These are phyloP conservation scores for Pipa parva DNA, from an alignment of 2,113 vertebrate genomes.

Conservation along the genomic window DNA sequence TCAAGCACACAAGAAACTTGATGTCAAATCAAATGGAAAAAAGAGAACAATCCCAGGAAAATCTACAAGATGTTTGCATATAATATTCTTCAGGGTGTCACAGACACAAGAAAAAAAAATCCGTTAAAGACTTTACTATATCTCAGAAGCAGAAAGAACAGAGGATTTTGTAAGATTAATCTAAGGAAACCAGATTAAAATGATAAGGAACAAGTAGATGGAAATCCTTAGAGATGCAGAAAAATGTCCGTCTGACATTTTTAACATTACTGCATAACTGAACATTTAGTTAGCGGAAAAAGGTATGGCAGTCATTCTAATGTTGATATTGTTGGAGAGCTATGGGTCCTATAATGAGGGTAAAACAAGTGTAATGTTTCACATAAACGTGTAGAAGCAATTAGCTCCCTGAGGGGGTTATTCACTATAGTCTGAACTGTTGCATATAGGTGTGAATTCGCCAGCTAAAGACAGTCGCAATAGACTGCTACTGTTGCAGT, in stretches of 20 bases:
- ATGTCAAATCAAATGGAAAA: neutral
- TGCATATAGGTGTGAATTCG: no score
- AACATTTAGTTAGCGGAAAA: neutral
- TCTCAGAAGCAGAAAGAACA: slow-evolving; percentile 20
- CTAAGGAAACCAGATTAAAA: slow-evolving; percentile 25
- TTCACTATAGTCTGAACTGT: no score
- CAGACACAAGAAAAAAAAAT: slow-evolving; percentile 16
- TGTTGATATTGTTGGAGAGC: no score
- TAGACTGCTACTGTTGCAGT: no score
- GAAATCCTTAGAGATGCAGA: slow-evolving; percentile 25
- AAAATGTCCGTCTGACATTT: slow-evolving; percentile 12
- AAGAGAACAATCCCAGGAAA: neutral
- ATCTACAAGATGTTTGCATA: neutral
- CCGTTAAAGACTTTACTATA: slow-evolving; percentile 27
- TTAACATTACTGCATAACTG: slow-evolving; percentile 8
- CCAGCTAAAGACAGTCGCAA: no score
- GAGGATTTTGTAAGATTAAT: slow-evolving; percentile 19
- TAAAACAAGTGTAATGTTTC: no score
- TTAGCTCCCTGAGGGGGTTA: no score
- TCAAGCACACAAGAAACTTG: neutral
- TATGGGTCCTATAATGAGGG: no score
- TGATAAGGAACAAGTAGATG: slow-evolving; percentile 30
- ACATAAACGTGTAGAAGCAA: no score
- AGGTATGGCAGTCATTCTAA: neutral
- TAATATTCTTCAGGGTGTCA: slow-evolving; percentile 16